phyloP scores from a whole-genome alignment of 2,797 vertebrate species.

The Gymnocypris eckloni region DNA sequence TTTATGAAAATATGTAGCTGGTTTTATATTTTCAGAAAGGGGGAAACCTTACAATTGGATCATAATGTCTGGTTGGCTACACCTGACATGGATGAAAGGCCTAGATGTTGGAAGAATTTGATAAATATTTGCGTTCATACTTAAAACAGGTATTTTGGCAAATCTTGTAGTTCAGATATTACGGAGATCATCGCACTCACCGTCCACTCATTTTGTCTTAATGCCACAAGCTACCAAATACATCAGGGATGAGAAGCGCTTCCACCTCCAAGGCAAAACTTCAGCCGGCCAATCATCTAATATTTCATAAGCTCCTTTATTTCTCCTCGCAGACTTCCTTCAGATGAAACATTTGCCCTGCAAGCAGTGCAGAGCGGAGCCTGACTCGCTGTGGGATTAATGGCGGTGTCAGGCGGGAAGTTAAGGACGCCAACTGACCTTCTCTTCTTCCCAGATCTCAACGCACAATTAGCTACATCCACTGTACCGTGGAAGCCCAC shows the following conservation, averaged over 20 bases:
- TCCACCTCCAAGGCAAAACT: conserved; percentile 76
- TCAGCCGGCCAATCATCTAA: conserved; percentile 64
- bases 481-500: conserved; percentile 24
- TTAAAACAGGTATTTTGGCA: not conserved
- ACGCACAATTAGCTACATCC: conserved; percentile 41
- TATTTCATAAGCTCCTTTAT: conserved; percentile 33
- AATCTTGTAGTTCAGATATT: not conserved
- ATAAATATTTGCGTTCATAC: not conserved
- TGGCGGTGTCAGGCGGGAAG: conserved; percentile 31
- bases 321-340: conserved; percentile 16
- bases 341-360: conserved; percentile 14
- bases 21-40: not conserved
- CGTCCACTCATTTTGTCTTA: conserved; percentile 73
- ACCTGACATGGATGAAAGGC: not conserved
- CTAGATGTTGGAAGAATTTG: no score
- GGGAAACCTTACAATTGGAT: not conserved
- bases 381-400: conserved; percentile 30
- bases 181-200: conserved; percentile 55
- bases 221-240: conserved; percentile 69
- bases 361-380: conserved; percentile 20
- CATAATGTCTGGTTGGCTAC: not conserved
- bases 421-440: conserved; percentile 39
- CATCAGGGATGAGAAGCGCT: conserved; percentile 74
- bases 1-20: not conserved
- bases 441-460: conserved; percentile 36